Conservation (phyloP, 2,113 vertebrate species). For the Redunca redunca region DNA sequence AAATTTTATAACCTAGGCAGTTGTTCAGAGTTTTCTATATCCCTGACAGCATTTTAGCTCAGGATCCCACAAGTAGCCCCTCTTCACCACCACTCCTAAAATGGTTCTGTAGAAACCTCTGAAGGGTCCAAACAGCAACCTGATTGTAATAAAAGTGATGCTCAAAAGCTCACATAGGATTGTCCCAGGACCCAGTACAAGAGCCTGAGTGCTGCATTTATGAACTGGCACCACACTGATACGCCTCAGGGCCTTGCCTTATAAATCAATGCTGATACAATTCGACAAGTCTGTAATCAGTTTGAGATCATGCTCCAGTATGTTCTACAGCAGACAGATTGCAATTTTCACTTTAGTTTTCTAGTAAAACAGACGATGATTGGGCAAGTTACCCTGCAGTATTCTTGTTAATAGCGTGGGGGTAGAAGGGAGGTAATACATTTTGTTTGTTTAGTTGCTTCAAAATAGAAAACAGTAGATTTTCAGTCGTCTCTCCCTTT, state of each 20-base stretch:
- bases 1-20: not conserved
- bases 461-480: not conserved
- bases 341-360: conserved; percentile 60
- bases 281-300: conserved; percentile 58
- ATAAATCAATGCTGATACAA: conserved; percentile 63
- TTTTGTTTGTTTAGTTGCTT: conserved; percentile 19
- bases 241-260: not conserved
- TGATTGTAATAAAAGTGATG: not conserved
- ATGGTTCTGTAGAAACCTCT: not conserved
- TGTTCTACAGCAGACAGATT: conserved; percentile 48
- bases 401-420: not conserved
- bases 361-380: conserved; percentile 42
- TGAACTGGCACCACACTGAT: not conserved
- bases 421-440: not conserved
- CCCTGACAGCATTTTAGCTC: not conserved
- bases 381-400: conserved; percentile 40
- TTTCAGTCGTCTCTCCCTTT: not conserved
- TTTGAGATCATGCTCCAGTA: conserved; percentile 48
- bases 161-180: not conserved
- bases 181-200: not conserved
- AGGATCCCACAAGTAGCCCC: not conserved
- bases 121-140: not conserved
- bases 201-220: not conserved
- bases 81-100: not conserved
- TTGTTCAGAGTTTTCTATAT: not conserved